A percentile compares a stretch with the other conserved stretches of the same genome.
phyloP scores from a whole-genome alignment of 2,888 invertebrate species.

The Tuberolachnus salignus region DNA sequence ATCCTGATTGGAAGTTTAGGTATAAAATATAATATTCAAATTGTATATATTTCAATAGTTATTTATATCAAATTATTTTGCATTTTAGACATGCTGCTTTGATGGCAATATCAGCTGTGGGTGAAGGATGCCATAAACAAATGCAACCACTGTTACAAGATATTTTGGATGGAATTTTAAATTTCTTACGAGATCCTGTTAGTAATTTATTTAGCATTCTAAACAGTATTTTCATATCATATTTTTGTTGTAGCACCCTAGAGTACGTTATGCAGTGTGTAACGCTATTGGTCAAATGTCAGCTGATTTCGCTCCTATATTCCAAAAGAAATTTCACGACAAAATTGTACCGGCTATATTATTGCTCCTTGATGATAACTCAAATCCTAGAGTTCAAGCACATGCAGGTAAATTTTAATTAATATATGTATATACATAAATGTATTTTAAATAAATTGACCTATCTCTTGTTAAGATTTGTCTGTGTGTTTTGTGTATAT shows the following conservation, averaged over 20 bases:
- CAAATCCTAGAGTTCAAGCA: slow-evolving; percentile 91
- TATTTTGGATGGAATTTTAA: slow-evolving; percentile 86
- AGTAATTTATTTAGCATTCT: slow-evolving; percentile 61
- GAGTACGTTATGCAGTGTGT: slow-evolving; percentile 95
- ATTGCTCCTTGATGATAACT: slow-evolving; percentile 85
- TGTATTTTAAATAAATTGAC: background rate
- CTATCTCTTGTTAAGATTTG: too few species aligned
- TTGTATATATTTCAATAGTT: background rate
- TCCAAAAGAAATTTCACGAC: slow-evolving; percentile 97
- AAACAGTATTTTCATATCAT: background rate
- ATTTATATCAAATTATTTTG: background rate
- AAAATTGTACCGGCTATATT: slow-evolving; percentile 92
- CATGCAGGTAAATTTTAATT: slow-evolving; percentile 67
- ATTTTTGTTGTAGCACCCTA: slow-evolving; percentile 72
- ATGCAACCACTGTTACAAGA: slow-evolving; percentile 97
- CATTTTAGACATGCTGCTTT: slow-evolving; percentile 84
- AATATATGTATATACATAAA: background rate
- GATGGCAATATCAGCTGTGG: slow-evolving; percentile 98
- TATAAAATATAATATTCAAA: slow-evolving; percentile 58
- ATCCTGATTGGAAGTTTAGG: slow-evolving; percentile 82
- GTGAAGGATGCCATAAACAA: slow-evolving; percentile 98
- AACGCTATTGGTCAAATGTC: slow-evolving; percentile 99
- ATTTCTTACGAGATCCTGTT: slow-evolving; percentile 77
- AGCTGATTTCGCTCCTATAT: slow-evolving; percentile 94
- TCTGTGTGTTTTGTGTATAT: too few species aligned